These are phyloP conservation scores for Spea multiplicata DNA, from an alignment of 2,113 vertebrate species.

Conservation along the genomic window DNA sequence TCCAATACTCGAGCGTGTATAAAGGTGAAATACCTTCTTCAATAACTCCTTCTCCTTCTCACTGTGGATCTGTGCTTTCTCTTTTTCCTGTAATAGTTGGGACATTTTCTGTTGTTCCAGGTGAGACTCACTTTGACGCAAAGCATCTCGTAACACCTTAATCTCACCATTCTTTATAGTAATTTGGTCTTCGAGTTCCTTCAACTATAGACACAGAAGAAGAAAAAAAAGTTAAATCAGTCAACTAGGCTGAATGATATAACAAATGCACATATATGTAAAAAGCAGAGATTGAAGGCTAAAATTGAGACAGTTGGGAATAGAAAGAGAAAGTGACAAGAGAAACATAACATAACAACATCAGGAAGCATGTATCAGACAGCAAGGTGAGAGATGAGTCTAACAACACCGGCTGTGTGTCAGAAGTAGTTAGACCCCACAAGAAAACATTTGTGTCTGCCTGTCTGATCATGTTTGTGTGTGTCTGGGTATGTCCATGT, in stretches of 20 bases:
- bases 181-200: conserved; percentile 82
- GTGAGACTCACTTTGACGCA: conserved; percentile 73
- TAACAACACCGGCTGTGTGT: no score
- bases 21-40: conserved; percentile 73
- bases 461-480: no score
- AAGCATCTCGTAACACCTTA: conserved; percentile 84
- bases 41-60: conserved; percentile 86
- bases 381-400: no score
- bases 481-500: no score
- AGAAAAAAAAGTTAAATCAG: conserved; percentile 31
- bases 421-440: no score
- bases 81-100: conserved; percentile 70
- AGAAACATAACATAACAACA: not conserved
- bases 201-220: conserved; percentile 73
- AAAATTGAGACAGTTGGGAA: no score
- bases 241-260: not conserved
- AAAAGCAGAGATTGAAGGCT: not conserved
- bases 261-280: not conserved
- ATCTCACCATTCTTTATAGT: conserved; percentile 91
- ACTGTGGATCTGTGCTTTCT: conserved; percentile 69
- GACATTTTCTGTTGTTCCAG: conserved; percentile 79
- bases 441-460: no score
- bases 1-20: not conserved
- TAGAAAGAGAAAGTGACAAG: not conserved
- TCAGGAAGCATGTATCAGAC: no score